Evolutionary conservation across 2,888 invertebrate species (phyloP).

Genomic region (Polia nebulosa): DNA sequence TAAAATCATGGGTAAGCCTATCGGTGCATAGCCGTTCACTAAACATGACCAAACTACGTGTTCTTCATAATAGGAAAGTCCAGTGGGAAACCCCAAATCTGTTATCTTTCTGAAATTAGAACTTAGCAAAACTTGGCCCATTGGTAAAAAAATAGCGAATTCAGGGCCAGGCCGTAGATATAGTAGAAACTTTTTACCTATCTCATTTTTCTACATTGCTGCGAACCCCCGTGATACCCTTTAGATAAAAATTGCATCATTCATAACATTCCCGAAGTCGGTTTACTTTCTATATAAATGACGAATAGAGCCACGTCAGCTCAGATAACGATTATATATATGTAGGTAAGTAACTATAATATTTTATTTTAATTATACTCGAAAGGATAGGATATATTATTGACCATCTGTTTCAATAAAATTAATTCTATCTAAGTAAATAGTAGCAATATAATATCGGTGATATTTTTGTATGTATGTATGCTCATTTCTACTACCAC

Average conservation of each 20-base stretch:
- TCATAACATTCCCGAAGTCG: neutral
- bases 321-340: slow-evolving; percentile 17
- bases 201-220: neutral
- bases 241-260: slow-evolving; percentile 50
- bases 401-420: slow-evolving; percentile 15
- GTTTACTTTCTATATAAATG: slow-evolving; percentile 24
- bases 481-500: no score
- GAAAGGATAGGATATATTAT: neutral
- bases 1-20: neutral
- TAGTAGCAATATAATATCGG: neutral
- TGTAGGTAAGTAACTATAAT: neutral
- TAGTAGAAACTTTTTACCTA: neutral
- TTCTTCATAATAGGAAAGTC: neutral
- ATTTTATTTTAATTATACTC: neutral
- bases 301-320: slow-evolving; percentile 45
- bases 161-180: neutral
- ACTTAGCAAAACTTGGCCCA: neutral
- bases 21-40: neutral
- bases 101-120: neutral
- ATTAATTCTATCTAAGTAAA: neutral
- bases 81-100: neutral
- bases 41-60: slow-evolving; percentile 2
- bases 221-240: slow-evolving; percentile 16
- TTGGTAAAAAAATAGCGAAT: neutral
- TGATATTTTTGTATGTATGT: neutral